Evolutionary conservation across 1,140 invertebrate genomes (phyloP), one percentile per base, ranked within the genome.

Genomic region (Zaprionus davidi): DNA sequence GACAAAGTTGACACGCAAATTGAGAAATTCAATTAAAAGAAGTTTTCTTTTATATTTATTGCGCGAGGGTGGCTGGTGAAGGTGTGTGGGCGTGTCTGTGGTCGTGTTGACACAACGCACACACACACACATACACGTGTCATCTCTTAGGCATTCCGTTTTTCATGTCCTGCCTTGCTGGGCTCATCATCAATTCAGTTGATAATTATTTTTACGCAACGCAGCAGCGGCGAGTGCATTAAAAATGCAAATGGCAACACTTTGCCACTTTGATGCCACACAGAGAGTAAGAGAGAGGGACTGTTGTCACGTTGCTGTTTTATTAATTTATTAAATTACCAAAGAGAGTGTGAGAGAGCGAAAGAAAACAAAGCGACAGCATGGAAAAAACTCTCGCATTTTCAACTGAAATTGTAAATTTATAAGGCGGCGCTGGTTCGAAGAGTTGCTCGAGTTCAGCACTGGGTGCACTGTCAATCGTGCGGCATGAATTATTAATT

Each of bases 261-360:
- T 90, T 90, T 90, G 85, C 86, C 85, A 90, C 85, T 90, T 90
- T 90, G 85, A 88, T 85, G 85, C 71, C 69, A 22, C 46, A 51
- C 46, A 12, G 11, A 49, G 38, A 41, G 38, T 3, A 6, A 41
- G 4, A n/a, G 17, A 11, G n/a, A 20, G 44, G 12, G 46, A 49
- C 70, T 88, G 83, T 87, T 90, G 85, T 84, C 81, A 90, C 81
- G 81, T 88, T 85, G 85, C 78, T 83, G 85, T 90, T 88, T 88
- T 88, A 88, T 88, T 88, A 90, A 88, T 88, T 88, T 88, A 88
- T 88, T 90, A 88, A 88, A 88, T 88, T 85, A 90, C 84, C 84
- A 90, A 86, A 78, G 65, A 77, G 76, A 38, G 62, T 20, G 26
- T 26, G 11, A 31, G 15, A 24, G 13, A 58, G 20, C 20, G 31